Conservation (phyloP, 2,888 invertebrate species). For the Acronicta psi region DNA sequence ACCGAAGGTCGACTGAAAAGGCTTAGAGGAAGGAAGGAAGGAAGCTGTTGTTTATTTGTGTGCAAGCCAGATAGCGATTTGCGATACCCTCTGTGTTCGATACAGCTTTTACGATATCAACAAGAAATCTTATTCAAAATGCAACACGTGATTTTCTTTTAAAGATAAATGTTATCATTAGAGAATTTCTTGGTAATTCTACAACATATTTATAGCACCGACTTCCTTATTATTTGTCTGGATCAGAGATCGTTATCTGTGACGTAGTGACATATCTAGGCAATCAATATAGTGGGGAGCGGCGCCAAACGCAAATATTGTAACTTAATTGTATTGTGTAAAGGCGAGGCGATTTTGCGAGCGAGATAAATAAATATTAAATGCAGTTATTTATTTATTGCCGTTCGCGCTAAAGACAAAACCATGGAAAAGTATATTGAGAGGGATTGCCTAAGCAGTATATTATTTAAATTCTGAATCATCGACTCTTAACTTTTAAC, state of each 20-base stretch:
- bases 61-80: no score
- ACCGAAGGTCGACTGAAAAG: no score
- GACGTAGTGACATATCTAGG: constrained; percentile 38
- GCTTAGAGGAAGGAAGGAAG: no score
- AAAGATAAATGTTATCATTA: constrained; percentile 20
- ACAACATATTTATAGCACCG: constrained; percentile 13
- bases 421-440: no score
- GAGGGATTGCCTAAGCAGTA: no score
- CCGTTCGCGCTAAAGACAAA: not conserved
- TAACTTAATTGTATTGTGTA: constrained; percentile 44
- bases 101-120: not conserved
- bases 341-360: constrained; percentile 5
- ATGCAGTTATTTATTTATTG: no score
- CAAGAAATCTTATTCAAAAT: not conserved
- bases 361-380: constrained; percentile 9
- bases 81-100: no score
- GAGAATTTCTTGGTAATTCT: constrained; percentile 12
- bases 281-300: constrained; percentile 47
- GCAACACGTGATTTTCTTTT: not conserved
- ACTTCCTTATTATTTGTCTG: constrained; percentile 34
- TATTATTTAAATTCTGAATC: no score
- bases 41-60: no score
- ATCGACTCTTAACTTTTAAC: not conserved
- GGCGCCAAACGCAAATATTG: constrained; percentile 48
- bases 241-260: constrained; percentile 32